Evolutionary conservation across 2,888 invertebrate genomes (phyloP), one percentile per base, ranked within the genome.

Genomic region (Sycophila texana): DNA sequence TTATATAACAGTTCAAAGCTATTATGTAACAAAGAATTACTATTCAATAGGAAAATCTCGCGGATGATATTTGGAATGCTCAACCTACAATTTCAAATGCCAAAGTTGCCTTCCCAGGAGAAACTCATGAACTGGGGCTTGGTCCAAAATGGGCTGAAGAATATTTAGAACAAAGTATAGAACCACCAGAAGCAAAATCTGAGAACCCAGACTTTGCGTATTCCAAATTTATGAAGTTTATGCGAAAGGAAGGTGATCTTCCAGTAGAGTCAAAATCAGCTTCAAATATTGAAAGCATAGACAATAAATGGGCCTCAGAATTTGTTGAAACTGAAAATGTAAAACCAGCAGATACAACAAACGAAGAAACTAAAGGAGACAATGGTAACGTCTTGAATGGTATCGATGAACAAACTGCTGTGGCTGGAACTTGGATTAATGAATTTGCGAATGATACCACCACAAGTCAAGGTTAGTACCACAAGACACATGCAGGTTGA

Each of bases 211-310:
- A 95, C 87, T 92, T 94, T 85, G 94, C 94, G 26, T 94, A 95
- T 88, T 95, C 95, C 74, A 92, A 96, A 92, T 96, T 97, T 87
- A 95, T 96, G 94, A 95, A 94, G 86, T 96, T 96, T 88, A 96
- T 97, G 94, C 94, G 94, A 86, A 94, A 94, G 91, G 93, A 95
- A 79, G 94, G 94, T 87, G 94, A 94, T 83, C 89, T 93, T 71
- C 91, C 92, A 80, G 88, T 94, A 63, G 92, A 93, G 84, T 90
- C 90, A 84, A 90, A 90, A 81, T 88, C 88, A 74, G 87, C 88
- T 77, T 74, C 79, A 73, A 82, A 90, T 81, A 85, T 90, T 14
- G 91, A 91, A 70, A 91, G 81, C 87, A 91, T 90, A 88, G 90
- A 89, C 3, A 86, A 90, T 57, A 89, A 90, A 30, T 93, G 92